Evolutionary conservation across 2,888 invertebrate genomes (phyloP), one percentile per base, ranked within the genome.

Genomic region (Ochropacha duplaris): DNA sequence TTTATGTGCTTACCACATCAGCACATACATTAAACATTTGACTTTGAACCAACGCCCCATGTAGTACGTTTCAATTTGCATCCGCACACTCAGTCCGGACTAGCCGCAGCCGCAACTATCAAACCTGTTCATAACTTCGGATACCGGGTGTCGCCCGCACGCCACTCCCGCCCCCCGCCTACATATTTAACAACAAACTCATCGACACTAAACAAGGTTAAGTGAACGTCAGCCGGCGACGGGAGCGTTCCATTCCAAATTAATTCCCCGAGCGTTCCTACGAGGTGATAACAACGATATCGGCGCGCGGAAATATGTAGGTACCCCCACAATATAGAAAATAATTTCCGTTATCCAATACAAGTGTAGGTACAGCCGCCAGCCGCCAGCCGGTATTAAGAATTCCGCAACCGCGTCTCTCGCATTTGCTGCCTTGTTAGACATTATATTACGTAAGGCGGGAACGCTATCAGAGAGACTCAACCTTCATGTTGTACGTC

Each of bases 131-230:
- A 44, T 44, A 44, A 44, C 19, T 44, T 44, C 44, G 19, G 28
- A 16, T n/a, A n/a, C n/a, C n/a, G n/a, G n/a, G n/a, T n/a, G n/a
- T n/a, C 19, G 11, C 51, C 54, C 31, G 58, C 22, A 34, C 12
- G 22, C n/a, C 24, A 28, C 58, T 44, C 28, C 8, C 4, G 8
- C 2, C 28, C 11, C 9, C 51, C n/a, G n/a, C n/a, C n/a, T 26
- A 16, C 55, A 56, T 44, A 44, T 44, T 19, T 44, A 19, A 6
- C 22, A 49, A 26, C 49, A 28, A 57, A 57, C 49, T 54, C 28
- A 57, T 54, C 54, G 31, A 49, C 22, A 49, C 54, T 54, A 49
- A 57, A 52, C 57, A 54, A 57, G 31, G 44, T 22, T 51, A 36
- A 14, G 56, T 52, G 19, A 39, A 26, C 44, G 26, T 44, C 9